Percentiles rank a stretch among this genome's conserved stretches.
phyloP scores from a whole-genome alignment of 2,113 vertebrate genomes.

The Pygoscelis antarcticus region DNA sequence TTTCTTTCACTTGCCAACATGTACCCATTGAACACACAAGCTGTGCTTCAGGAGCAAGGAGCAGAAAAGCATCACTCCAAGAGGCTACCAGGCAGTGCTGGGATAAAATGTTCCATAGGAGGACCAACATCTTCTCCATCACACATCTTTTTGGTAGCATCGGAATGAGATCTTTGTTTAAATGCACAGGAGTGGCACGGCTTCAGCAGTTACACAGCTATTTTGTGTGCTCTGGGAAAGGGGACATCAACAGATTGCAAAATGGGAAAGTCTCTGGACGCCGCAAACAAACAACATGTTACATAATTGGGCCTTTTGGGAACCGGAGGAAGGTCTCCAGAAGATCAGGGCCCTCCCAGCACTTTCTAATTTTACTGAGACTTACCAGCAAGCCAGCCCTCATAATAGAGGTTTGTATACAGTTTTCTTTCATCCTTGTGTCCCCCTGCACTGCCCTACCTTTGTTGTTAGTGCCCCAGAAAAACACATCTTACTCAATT shows the following conservation, averaged over 20 bases:
- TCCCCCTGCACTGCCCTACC: not conserved
- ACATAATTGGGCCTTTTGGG: conserved; percentile 1
- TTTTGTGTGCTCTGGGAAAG: not conserved
- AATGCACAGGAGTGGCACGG: not conserved
- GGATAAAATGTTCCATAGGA: not conserved
- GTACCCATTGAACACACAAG: not conserved
- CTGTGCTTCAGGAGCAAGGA: not conserved
- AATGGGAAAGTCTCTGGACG: not conserved
- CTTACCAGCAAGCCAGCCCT: not conserved
- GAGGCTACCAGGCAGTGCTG: not conserved
- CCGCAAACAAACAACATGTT: not conserved
- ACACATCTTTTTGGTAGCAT: not conserved
- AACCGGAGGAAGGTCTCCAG: conserved; percentile 1
- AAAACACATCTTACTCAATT: not conserved
- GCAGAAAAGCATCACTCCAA: not conserved
- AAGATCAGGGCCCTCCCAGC: not conserved
- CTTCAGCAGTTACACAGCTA: not conserved
- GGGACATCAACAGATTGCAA: conserved; percentile 15
- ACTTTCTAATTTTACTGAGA: conserved; percentile 4
- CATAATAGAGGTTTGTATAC: not conserved
- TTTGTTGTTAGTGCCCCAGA: not conserved
- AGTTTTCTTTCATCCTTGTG: not conserved
- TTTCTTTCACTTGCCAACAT: not conserved
- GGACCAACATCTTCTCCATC: not conserved
- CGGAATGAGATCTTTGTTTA: not conserved